Conservation (phyloP, 2,113 vertebrate genomes). For the Nibea coibor region DNA sequence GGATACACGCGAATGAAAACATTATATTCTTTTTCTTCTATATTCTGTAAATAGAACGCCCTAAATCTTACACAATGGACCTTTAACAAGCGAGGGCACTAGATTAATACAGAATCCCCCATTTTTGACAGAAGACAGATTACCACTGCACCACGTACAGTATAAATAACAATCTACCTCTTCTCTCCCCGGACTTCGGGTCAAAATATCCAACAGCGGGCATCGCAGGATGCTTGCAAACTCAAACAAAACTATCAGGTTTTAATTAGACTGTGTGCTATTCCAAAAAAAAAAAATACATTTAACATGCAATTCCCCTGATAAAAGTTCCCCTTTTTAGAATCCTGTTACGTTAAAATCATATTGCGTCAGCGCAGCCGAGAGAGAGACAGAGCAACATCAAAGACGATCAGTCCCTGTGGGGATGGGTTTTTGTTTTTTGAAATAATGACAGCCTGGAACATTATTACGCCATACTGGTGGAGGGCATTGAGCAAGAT, state of each 20-base stretch:
- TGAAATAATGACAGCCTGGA: slow-evolving; percentile 19
- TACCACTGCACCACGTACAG: neutral
- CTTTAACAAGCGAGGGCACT: neutral
- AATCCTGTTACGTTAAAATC: slow-evolving; percentile 24
- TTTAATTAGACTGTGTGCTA: slow-evolving; percentile 35
- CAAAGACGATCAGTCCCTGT: slow-evolving; percentile 9
- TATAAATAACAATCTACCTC: neutral
- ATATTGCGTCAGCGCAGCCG: slow-evolving; percentile 22
- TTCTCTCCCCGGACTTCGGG: neutral
- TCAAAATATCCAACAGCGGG: neutral
- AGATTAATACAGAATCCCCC: neutral
- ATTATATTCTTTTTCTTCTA: too few relatives aligned
- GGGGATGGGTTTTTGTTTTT: neutral
- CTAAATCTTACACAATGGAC: too few relatives aligned
- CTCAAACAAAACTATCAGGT: slow-evolving; percentile 2
- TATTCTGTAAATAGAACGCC: too few relatives aligned
- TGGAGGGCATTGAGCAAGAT: neutral
- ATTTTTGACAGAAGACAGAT: neutral
- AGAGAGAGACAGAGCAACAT: slow-evolving; percentile 23
- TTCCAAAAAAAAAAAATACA: neutral
- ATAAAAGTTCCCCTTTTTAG: slow-evolving; percentile 19
- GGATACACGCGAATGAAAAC: too few relatives aligned
- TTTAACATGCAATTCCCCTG: slow-evolving; percentile 7
- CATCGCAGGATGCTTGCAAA: neutral
- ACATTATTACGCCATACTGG: slow-evolving; percentile 20